phyloP scores from a whole-genome alignment of 2,113 vertebrate species.

The Pelusios castaneus region DNA sequence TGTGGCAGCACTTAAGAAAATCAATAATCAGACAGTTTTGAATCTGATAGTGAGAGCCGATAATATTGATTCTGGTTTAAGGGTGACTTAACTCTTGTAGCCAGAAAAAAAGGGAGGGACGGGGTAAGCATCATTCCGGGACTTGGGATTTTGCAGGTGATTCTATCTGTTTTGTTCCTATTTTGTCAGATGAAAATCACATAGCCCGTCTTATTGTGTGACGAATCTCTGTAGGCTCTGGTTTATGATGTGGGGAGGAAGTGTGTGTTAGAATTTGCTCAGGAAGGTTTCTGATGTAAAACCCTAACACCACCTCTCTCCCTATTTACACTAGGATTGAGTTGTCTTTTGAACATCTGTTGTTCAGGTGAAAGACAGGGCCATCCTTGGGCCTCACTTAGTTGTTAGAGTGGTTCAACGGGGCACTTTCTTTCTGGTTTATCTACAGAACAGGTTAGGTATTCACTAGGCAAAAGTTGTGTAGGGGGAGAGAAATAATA shows the following conservation, averaged over 20 bases:
- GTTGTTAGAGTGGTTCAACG: neutral
- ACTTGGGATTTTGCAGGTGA: neutral
- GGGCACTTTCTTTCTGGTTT: rapidly evolving
- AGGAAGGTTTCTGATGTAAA: neutral
- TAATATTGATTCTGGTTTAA: neutral
- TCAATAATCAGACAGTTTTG: neutral
- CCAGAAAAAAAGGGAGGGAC: no score
- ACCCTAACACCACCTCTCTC: neutral
- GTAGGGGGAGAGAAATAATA: conserved; percentile 3
- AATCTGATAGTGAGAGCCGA: neutral
- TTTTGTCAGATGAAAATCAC: neutral
- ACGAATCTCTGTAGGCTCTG: neutral
- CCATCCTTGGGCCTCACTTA: neutral
- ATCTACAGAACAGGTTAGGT: neutral
- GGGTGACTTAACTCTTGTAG: neutral
- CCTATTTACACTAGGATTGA: neutral
- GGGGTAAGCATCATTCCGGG: neutral
- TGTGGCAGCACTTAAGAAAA: neutral
- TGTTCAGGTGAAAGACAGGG: neutral
- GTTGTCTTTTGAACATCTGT: neutral
- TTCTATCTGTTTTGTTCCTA: neutral
- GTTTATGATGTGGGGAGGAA: neutral
- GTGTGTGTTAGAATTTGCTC: neutral
- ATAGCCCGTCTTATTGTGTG: neutral
- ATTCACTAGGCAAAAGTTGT: neutral